Conservation (phyloP, 2,888 invertebrate genomes). For the Lochmaea crataegi region DNA sequence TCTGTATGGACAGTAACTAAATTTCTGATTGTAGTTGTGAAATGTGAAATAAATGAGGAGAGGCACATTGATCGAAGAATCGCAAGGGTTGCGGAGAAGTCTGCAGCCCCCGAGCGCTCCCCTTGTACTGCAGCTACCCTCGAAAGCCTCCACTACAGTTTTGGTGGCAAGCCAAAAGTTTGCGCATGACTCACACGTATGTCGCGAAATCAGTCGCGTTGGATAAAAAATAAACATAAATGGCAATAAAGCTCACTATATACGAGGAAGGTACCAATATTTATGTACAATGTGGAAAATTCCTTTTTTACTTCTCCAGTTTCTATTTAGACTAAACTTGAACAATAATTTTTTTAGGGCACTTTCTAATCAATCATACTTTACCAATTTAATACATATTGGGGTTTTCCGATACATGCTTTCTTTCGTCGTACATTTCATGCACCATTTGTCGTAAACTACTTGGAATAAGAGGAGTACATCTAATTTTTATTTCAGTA, state of each 20-base stretch:
- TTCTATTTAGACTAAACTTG: too few relatives aligned
- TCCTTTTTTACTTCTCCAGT: too few relatives aligned
- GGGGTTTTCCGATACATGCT: too few relatives aligned
- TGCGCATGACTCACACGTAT: slow-evolving; percentile 43
- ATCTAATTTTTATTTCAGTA: too few relatives aligned
- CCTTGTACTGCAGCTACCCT: slow-evolving; percentile 63
- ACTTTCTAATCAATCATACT: too few relatives aligned
- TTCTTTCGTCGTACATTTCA: too few relatives aligned
- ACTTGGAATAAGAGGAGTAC: too few relatives aligned
- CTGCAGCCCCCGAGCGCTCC: slow-evolving; percentile 65
- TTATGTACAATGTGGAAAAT: too few relatives aligned
- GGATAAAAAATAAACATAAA: background rate
- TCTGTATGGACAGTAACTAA: slow-evolving; percentile 19
- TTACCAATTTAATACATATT: too few relatives aligned
- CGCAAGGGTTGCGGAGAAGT: slow-evolving; percentile 63
- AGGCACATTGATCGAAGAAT: slow-evolving; percentile 61
- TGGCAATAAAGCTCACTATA: background rate
- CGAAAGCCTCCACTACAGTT: slow-evolving; percentile 43
- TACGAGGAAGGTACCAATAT: background rate
- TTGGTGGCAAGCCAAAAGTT: slow-evolving; percentile 47
- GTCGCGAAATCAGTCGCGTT: slow-evolving; percentile 22
- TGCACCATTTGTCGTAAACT: too few relatives aligned
- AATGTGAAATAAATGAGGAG: slow-evolving; percentile 49
- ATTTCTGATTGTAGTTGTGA: slow-evolving; percentile 39
- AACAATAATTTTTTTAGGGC: too few relatives aligned